Conservation (phyloP, 2,888 invertebrate species). For the Tenthredo mesomela region DNA sequence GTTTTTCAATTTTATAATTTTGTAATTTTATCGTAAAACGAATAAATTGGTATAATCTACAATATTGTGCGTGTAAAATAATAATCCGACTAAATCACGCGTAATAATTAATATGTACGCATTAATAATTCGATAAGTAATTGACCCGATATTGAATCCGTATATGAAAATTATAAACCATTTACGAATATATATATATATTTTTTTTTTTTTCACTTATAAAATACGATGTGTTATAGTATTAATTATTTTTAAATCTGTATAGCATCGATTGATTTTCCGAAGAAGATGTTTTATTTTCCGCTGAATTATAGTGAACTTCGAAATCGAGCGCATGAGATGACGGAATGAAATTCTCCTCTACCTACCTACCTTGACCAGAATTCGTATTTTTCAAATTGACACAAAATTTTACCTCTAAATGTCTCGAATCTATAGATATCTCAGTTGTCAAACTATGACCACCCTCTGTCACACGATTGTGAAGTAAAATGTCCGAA, state of each 20-base stretch:
- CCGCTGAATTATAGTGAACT: background rate
- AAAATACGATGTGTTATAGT: background rate
- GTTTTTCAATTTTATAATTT: background rate
- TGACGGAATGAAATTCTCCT: background rate
- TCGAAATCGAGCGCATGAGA: background rate
- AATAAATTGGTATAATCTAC: background rate
- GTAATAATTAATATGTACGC: background rate
- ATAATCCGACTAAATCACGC: background rate
- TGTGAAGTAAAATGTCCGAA: background rate
- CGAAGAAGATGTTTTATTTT: background rate
- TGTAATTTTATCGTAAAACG: background rate
- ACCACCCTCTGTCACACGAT: slow-evolving; percentile 26
- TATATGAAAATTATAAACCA: background rate
- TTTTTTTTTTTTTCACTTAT: background rate
- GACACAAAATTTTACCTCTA: background rate
- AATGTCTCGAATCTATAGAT: background rate
- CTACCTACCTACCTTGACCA: background rate
- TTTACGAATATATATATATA: background rate
- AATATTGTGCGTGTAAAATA: too few species aligned
- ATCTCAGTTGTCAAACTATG: slow-evolving; percentile 19
- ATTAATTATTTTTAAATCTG: background rate
- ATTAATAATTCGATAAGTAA: background rate
- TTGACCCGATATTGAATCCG: background rate
- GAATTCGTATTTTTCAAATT: background rate
- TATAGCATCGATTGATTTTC: too few species aligned